A percentile compares a stretch with the other conserved stretches of the same genome.
phyloP scores from a whole-genome alignment of 2,888 invertebrate species.

The Plagodis pulveraria region DNA sequence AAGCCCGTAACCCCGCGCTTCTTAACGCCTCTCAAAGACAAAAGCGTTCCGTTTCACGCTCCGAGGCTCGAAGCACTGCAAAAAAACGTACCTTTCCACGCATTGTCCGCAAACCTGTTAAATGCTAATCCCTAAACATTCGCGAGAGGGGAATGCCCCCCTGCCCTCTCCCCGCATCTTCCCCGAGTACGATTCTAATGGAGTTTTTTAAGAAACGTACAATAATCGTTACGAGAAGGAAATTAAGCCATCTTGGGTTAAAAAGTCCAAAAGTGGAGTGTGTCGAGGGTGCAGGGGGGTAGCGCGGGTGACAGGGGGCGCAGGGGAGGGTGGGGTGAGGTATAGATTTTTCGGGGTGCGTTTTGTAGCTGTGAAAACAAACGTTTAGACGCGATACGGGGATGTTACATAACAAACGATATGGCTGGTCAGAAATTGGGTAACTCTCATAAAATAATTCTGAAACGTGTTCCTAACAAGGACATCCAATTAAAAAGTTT shows the following conservation, averaged over 20 bases:
- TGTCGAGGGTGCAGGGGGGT: constrained; percentile 33
- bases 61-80: constrained; percentile 32
- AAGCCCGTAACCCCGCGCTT: constrained; percentile 25
- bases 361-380: constrained; percentile 62
- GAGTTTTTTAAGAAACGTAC: constrained; percentile 68
- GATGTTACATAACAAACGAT: constrained; percentile 32
- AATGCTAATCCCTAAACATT: constrained; percentile 61
- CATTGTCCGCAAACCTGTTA: constrained; percentile 56
- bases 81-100: constrained; percentile 46
- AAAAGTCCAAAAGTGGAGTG: constrained; percentile 73
- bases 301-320: constrained; percentile 21
- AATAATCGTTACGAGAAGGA: constrained; percentile 68
- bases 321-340: constrained; percentile 42
- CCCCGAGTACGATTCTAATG: constrained; percentile 61
- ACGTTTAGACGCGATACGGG: constrained; percentile 60
- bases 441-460: constrained; percentile 10
- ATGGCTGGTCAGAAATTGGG: constrained; percentile 17
- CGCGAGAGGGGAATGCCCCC: constrained; percentile 33
- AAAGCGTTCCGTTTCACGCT: constrained; percentile 38
- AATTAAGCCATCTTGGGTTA: constrained; percentile 81
- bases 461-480: no score
- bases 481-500: no score
- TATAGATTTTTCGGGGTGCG: constrained; percentile 71
- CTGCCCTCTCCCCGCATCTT: constrained; percentile 38
- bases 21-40: constrained; percentile 39